Conservation (phyloP, 2,113 vertebrate species). For the Lutjanus erythropterus region DNA sequence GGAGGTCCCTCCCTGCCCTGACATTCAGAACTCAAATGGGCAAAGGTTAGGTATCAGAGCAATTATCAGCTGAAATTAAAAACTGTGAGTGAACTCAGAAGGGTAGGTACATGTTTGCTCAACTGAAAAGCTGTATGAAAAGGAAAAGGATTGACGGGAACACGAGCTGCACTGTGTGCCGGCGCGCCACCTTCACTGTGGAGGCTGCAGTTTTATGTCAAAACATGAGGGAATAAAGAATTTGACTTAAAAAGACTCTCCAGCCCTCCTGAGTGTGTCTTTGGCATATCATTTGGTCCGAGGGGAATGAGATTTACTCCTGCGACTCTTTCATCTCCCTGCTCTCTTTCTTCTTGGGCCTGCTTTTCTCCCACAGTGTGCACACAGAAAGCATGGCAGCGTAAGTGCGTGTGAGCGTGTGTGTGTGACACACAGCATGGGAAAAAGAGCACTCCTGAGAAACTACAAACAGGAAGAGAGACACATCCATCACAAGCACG, state of each 20-base stretch:
- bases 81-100: conserved; percentile 13
- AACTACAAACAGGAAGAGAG: conserved; percentile 90
- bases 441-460: conserved; percentile 89
- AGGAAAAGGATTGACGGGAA: conserved; percentile 29
- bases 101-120: conserved; percentile 12
- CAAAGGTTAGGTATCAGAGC: conserved; percentile 35
- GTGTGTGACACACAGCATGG: conserved; percentile 61
- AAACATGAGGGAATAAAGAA: conserved; percentile 20
- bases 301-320: conserved; percentile 49
- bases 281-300: conserved; percentile 23
- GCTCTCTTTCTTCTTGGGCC: conserved; percentile 19
- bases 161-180: conserved; percentile 27
- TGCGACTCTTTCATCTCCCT: conserved; percentile 47
- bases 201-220: conserved; percentile 2
- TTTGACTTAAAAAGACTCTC: conserved; percentile 44
- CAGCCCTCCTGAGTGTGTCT: conserved; percentile 32
- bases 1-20: conserved; percentile 15
- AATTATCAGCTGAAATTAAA: conserved; percentile 59
- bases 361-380: conserved; percentile 10
- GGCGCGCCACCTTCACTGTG: not conserved
- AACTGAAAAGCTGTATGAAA: conserved; percentile 13
- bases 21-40: conserved; percentile 13
- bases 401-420: conserved; percentile 1
- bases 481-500: conserved; percentile 86
- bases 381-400: conserved; percentile 30